Evolutionary conservation across 2,888 invertebrate genomes (phyloP).

Genomic region (Aphodius granarius): DNA sequence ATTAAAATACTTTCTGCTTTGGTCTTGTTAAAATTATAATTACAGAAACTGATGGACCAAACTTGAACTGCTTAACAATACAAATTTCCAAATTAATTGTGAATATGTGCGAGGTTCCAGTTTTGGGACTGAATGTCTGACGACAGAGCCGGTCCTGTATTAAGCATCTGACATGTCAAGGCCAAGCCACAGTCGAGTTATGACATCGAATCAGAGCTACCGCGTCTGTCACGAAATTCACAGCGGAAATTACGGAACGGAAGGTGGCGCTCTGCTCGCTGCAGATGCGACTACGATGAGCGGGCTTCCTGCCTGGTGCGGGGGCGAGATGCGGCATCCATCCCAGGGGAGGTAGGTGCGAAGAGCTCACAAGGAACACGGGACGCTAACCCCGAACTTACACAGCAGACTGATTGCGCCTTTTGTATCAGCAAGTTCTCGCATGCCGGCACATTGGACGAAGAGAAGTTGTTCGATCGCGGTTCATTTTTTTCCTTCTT

Average conservation of each 20-base stretch:
- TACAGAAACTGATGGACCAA: too few species aligned
- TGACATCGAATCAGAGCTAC: slow-evolving; percentile 39
- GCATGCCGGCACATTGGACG: neutral
- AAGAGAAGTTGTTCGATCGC: neutral
- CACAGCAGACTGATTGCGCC: slow-evolving; percentile 35
- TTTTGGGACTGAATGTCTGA: too few species aligned
- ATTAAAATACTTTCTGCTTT: too few species aligned
- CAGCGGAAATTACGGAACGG: slow-evolving; percentile 42
- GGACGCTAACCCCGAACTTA: slow-evolving; percentile 29
- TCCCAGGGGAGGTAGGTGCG: slow-evolving; percentile 33
- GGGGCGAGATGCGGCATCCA: slow-evolving; percentile 10
- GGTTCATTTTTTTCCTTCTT: neutral
- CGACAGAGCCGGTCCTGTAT: too few species aligned
- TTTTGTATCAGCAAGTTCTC: slow-evolving; percentile 35
- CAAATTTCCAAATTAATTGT: too few species aligned
- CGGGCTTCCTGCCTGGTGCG: neutral
- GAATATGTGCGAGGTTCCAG: too few species aligned
- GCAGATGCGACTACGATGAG: slow-evolving; percentile 24
- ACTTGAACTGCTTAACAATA: too few species aligned
- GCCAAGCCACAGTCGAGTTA: slow-evolving; percentile 33
- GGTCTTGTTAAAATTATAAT: too few species aligned
- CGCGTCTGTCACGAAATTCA: slow-evolving; percentile 39
- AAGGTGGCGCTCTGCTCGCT: slow-evolving; percentile 29
- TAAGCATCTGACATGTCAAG: slow-evolving; percentile 22
- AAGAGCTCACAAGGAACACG: slow-evolving; percentile 27